phyloP scores from a whole-genome alignment of 2,113 vertebrate genomes.

The Leptobrachium ailaonicum region DNA sequence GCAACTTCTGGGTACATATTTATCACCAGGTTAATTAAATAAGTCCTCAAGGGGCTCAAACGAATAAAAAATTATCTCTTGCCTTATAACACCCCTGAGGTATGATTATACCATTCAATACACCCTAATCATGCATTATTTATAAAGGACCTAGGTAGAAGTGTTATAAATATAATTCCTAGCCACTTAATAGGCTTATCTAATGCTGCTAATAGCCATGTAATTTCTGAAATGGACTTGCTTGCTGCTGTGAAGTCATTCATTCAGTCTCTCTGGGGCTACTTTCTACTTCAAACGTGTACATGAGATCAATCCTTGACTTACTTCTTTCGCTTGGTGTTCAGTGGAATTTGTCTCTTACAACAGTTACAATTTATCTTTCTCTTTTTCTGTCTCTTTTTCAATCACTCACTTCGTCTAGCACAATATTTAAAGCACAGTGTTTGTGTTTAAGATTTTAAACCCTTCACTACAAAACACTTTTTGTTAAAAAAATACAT shows the following conservation, averaged over 20 bases:
- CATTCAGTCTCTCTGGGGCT: slow-evolving; percentile 30
- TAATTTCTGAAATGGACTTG: slow-evolving; percentile 40
- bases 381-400: neutral
- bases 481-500: too few relatives aligned
- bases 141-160: slow-evolving; percentile 22
- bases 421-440: neutral
- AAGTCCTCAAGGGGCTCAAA: slow-evolving; percentile 3
- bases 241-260: slow-evolving; percentile 40
- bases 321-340: slow-evolving; percentile 5
- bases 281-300: slow-evolving; percentile 4
- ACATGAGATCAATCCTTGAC: slow-evolving; percentile 14
- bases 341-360: neutral
- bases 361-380: neutral
- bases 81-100: slow-evolving; percentile 31
- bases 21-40: slow-evolving; percentile 23
- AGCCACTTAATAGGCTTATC: slow-evolving; percentile 41
- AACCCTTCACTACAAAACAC: too few relatives aligned
- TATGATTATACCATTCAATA: slow-evolving; percentile 34
- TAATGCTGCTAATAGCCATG: slow-evolving; percentile 42
- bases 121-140: slow-evolving; percentile 39
- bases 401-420: too few relatives aligned
- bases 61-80: slow-evolving; percentile 7
- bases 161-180: slow-evolving; percentile 42
- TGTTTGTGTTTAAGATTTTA: neutral
- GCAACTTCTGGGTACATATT: slow-evolving; percentile 26